Percentiles rank a stretch among this genome's conserved stretches.
These are phyloP conservation scores for Megatriorchis doriae DNA, from an alignment of 2,113 vertebrate genomes.

Conservation along the genomic window DNA sequence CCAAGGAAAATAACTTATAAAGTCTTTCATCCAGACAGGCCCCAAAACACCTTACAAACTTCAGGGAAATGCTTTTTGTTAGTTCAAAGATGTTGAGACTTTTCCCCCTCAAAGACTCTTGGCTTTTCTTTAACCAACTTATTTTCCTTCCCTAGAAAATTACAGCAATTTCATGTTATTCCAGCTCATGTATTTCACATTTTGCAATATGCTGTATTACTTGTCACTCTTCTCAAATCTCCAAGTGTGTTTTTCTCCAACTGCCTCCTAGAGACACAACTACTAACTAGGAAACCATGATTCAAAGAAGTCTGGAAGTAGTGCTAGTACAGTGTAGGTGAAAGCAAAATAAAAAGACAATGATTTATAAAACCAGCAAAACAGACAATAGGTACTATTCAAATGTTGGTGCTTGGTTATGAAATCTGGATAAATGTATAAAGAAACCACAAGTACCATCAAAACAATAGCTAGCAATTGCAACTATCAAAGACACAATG, in stretches of 20 bases:
- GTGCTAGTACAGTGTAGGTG: neutral
- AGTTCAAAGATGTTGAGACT: neutral
- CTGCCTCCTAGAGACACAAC: neutral
- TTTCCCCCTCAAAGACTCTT: neutral
- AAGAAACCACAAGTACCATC: neutral
- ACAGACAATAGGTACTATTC: neutral
- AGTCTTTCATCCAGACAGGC: neutral
- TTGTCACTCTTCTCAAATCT: neutral
- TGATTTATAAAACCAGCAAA: neutral
- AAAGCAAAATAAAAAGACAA: neutral
- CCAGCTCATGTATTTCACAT: neutral
- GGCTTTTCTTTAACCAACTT: neutral
- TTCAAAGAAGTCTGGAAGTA: neutral
- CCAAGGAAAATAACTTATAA: neutral
- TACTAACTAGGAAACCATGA: neutral
- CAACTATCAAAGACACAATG: accelerated
- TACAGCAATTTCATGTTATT: neutral
- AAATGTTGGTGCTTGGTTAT: neutral
- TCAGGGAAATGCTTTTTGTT: neutral
- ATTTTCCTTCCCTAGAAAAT: neutral
- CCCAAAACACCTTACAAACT: neutral
- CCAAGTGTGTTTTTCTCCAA: neutral
- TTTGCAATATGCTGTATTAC: neutral
- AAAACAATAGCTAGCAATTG: neutral
- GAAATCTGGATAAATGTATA: neutral